phyloP scores from a whole-genome alignment of 2,113 vertebrate genomes.

The Ceyx cyanopectus region DNA sequence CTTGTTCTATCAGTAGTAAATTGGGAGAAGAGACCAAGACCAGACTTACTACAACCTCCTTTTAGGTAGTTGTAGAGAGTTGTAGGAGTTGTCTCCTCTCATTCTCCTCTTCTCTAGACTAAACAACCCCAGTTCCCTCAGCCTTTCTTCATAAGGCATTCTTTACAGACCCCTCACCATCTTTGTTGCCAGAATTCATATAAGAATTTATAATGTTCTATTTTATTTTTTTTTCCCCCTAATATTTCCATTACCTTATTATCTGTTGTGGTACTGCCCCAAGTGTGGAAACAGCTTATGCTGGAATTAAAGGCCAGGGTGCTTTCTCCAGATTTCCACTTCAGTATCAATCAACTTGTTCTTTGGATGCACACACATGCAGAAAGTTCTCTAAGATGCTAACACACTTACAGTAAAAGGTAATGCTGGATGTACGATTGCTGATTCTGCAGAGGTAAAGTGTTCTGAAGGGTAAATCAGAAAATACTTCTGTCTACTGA shows the following conservation, averaged over 20 bases:
- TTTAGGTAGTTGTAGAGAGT: too few species aligned
- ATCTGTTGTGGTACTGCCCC: not conserved
- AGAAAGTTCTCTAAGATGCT: not conserved
- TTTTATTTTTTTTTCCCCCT: not conserved
- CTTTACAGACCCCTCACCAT: too few species aligned
- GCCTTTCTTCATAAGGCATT: too few species aligned
- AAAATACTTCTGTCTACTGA: not conserved
- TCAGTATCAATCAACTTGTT: not conserved
- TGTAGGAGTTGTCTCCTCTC: too few species aligned
- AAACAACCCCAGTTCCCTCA: too few species aligned
- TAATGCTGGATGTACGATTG: accelerated
- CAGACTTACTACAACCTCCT: too few species aligned
- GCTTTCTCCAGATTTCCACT: not conserved
- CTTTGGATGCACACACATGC: not conserved
- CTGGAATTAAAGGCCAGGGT: not conserved
- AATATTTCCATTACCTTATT: not conserved
- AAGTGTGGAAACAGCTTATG: not conserved
- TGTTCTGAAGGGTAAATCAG: not conserved
- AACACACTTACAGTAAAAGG: not conserved
- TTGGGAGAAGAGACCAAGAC: too few species aligned
- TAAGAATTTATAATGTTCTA: not conserved
- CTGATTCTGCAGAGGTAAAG: not conserved
- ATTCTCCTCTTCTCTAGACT: too few species aligned
- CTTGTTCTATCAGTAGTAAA: too few species aligned
- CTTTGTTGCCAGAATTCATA: too few species aligned